Evolutionary conservation across 2,888 invertebrate genomes (phyloP), one percentile per base, ranked within the genome.

Genomic region (Heterodera filipjevi): DNA sequence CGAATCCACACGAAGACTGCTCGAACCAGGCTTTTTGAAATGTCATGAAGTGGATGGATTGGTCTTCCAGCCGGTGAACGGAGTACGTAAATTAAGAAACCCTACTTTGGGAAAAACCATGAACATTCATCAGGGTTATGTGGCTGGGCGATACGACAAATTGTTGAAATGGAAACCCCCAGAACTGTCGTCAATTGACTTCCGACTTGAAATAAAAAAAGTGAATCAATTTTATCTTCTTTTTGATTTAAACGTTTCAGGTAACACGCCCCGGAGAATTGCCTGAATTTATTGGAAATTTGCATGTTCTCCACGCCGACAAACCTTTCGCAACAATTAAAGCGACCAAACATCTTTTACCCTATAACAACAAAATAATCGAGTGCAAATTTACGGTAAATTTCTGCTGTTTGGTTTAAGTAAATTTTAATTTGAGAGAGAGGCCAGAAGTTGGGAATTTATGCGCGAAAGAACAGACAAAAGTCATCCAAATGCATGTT

Each of bases 111-210:
- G n/a, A 19, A 68, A 0, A 78, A 33, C 6, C 68, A 78, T n/a
- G n/a, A 33, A 77, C 82, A 79, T 90, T 91, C 78, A n/a, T n/a
- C 90, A 95, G 93, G 93, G 93, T 0, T 99, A 99, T 89, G 91
- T 92, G 22, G 91, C 94, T 12, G 99, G 99, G 0, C 92, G 93
- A 10, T 95, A 95, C 87, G 91, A 92, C 53, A 92, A 93, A 70
- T 95, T 97, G 1, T 91, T 99, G 27, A 99, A 99, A 90, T 99
- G 99, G 99, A 99, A 99, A 89, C 98, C 99, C 27, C 91, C 93
- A 3, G 92, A 93, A 79, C 92, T 95, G 91, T 99, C 99, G 91
- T 96, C 97, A 6, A 94, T 99, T 0, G 99, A 99, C 91, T 99
- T 99, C 90, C 93, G 92, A 87, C 91, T 99, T 80, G 93, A 94